Evolutionary conservation across 2,113 vertebrate species (phyloP), one percentile per base, ranked within the genome.

Genomic region (Mesembrinibis cayennensis): DNA sequence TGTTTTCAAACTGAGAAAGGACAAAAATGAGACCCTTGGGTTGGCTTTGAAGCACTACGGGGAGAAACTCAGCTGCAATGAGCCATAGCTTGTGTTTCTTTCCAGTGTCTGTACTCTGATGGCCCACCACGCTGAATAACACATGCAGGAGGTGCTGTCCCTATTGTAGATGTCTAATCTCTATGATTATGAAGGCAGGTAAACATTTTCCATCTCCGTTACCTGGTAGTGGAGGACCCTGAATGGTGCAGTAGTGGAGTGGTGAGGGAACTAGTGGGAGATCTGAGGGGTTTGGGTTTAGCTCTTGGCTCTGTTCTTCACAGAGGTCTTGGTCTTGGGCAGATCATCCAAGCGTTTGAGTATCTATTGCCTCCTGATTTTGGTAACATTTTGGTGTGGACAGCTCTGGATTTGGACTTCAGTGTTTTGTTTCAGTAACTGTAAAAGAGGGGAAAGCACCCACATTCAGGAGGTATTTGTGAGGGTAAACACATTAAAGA

Each of bases 201-300:
- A 47, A 77, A 77, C 21, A 10, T 86, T 69, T 65, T 70, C 49
- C 9, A 7, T 96, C 27, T 74, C n/a, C 1, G 0, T 86, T 88
- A 72, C 8, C 7, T 71, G 29, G 8, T 13, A 59, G 32, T 56
- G 52, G 44, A 50, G 42, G 56, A 53, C 26, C 1, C 4, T 49
- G 82, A 63, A 34, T 44, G 6, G 14, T 86, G 30, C 0, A 0
- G 30, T 40, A 1, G 1, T 40, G 22, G 16, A 65, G 6, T 27
- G 27, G 4, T 32, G 59, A 65, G 17, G 7, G 29, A 80, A 13
- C 17, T 14, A 66, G 42, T 23, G 38, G 58, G 40, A 89, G 5
- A 11, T 78, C 14, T 30, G 76, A 52, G 27, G 9, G 6, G 8
- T 49, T 32, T 71, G 32, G 13, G 17, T 89, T 88, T 36, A 62